Evolutionary conservation across 2,113 vertebrate genomes (phyloP).

Genomic region (Synodontis membranacea): DNA sequence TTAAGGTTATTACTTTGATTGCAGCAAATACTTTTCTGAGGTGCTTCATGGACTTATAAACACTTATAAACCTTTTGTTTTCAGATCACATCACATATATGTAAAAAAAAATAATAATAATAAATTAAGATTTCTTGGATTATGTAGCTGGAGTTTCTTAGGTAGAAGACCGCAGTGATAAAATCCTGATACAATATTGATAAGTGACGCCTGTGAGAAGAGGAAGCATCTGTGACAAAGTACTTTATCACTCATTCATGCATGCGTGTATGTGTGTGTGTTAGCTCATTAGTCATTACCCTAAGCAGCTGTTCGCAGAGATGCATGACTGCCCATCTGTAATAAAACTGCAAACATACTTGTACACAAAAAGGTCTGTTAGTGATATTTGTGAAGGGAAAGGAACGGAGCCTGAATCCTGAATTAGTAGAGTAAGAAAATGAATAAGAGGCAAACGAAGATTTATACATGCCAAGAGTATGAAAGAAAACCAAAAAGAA

Average conservation of each 20-base stretch:
- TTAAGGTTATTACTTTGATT: not conserved
- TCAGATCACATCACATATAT: not conserved
- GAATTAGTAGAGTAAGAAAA: constrained; percentile 10
- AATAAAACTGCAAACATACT: constrained; percentile 24
- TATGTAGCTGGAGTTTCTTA: constrained; percentile 6
- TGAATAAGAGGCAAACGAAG: constrained; percentile 2
- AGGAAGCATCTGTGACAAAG: constrained; percentile 67
- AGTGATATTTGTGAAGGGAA: constrained; percentile 17
- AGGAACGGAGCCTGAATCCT: not conserved
- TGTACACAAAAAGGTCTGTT: not conserved
- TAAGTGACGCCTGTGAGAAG: constrained; percentile 59
- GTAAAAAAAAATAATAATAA: too few relatives aligned
- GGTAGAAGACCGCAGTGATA: constrained; percentile 27
- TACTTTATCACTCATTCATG: constrained; percentile 62
- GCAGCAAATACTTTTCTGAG: not conserved
- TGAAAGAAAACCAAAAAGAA: constrained; percentile 10
- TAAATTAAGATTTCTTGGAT: not conserved
- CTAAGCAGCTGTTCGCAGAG: constrained; percentile 66
- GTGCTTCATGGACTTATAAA: not conserved
- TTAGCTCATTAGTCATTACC: constrained; percentile 69
- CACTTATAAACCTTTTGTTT: not conserved
- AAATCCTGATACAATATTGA: constrained; percentile 68
- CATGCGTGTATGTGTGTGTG: constrained; percentile 45
- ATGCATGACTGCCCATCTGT: constrained; percentile 45
- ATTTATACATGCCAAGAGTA: not conserved